Base-by-base conservation (phyloP, 2,113 vertebrate genomes). In the Indicator indicator region DNA sequence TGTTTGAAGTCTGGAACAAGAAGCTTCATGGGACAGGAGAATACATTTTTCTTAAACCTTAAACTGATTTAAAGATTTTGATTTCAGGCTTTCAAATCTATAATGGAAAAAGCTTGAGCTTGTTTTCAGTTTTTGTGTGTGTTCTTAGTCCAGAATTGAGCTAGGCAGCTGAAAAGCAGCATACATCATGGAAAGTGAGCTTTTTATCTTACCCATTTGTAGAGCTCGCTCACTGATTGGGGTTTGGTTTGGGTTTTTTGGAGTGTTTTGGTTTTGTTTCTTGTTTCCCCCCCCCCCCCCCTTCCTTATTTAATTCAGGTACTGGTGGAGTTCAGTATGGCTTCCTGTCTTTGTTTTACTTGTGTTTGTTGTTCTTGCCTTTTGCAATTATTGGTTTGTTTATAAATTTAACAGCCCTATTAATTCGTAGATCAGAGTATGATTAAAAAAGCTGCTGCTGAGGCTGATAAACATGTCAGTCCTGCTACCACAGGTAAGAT, bases 401-500 rank as follows among this genome's bases (percentile, higher is more conserved):
- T 87, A 82, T 97, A 93, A 83, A 94, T 58, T 95, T 95, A 93
- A 93, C 82, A 95, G 73, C 74, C 89, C 81, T 96, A 71, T 96
- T 94, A 95, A 93, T 95, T 76, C 97, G 44, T 97, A 98, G 98
- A 98, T 96, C 96, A 97, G 83, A 94, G 84, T 97, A 82, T 97
- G 95, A 97, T 97, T 98, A 98, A 97, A 98, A 98, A 98, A 92
- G 94, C 97, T 95, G 97, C 95, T 97, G 97, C 97, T 97, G 98
- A 97, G 92, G 92, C 96, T 96, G 88, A 78, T 95, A 96, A 96
- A 95, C 86, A 90, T 89, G 86, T 94, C 97, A 98, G 93, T 97
- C 79, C 97, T 97, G 94, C 96, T 88, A 96, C 97, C 93, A 94
- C 97, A 98, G 98, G 98, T 98, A 99, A 98, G 98, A 96, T 8